Evolutionary conservation across 2,888 invertebrate genomes (phyloP).

Genomic region (Meganola albula): DNA sequence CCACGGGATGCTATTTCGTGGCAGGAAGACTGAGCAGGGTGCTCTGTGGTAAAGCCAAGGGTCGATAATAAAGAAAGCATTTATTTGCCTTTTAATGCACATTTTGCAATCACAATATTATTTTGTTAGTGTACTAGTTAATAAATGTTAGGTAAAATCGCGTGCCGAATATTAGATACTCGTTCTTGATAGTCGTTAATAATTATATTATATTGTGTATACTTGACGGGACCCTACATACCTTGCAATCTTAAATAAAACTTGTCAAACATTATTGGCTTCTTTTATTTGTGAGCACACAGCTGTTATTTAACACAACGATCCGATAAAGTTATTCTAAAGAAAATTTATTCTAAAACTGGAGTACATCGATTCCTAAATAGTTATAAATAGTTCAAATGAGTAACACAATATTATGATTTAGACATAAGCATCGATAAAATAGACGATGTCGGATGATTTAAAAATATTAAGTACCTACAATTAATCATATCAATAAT

Average conservation of each 20-base stretch:
- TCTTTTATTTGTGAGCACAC: slow-evolving; percentile 42
- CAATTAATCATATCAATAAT: slow-evolving; percentile 17
- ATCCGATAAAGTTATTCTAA: slow-evolving; percentile 44
- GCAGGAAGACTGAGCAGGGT: too few relatives aligned
- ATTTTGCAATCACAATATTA: slow-evolving; percentile 35
- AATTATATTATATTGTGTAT: slow-evolving; percentile 28
- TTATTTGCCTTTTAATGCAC: slow-evolving; percentile 45
- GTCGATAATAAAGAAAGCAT: too few relatives aligned
- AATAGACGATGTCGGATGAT: slow-evolving; percentile 11
- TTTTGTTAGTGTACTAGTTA: slow-evolving; percentile 19
- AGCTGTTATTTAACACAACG: slow-evolving; percentile 26
- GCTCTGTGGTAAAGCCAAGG: too few relatives aligned
- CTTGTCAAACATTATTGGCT: slow-evolving; percentile 26
- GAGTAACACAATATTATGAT: slow-evolving; percentile 17
- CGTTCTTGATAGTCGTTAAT: slow-evolving; percentile 26
- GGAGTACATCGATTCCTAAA: slow-evolving; percentile 31
- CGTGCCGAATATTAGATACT: slow-evolving; percentile 40
- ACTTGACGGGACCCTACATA: slow-evolving; percentile 55
- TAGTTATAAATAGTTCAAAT: slow-evolving; percentile 18
- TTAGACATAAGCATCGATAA: slow-evolving; percentile 18
- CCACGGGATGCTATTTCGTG: too few relatives aligned
- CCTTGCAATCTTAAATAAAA: slow-evolving; percentile 29
- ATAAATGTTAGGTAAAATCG: slow-evolving; percentile 18
- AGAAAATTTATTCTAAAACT: slow-evolving; percentile 55
- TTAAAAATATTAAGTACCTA: slow-evolving; percentile 16